Evolutionary conservation across 2,888 invertebrate genomes (phyloP), one percentile per base, ranked within the genome.

Genomic region (Tetheella fluctuosa): DNA sequence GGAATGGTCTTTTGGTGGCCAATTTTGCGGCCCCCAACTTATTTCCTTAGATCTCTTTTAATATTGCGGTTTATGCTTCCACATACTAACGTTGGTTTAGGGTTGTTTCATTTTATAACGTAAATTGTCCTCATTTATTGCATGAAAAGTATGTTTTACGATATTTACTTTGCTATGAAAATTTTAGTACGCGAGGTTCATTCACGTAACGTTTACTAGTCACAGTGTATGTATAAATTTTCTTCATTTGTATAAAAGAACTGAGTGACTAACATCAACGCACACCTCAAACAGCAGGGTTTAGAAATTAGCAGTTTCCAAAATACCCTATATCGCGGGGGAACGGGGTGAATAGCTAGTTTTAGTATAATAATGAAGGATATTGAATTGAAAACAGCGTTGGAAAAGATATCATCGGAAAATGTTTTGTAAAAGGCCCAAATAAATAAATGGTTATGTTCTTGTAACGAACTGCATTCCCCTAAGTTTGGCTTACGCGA

Each of bases 41-140:
- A 85, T 86, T 85, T 87, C 80, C 86, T 88, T 84, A 82, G 81
- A 84, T 84, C 81, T 84, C 80, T 80, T 83, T 84, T 86, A 85
- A 86, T 84, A 85, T 76, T 74, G 74, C 78, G 74, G 74, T 80
- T 75, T 75, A 77, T 34, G 55, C 55, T 55, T 34, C 55, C 23
- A 23, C 23, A 2, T 34, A 34, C 5, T 4, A 39, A 13, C 20
- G 55, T 64, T 62, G 52, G 69, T 71, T 70, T 39, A 64, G 73
- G 73, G 74, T 71, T 62, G 59, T 74, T 76, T 70, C n/a, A 64
- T 73, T 67, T 70, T 71, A 69, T 70, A 62, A 72, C 65, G 62
- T 69, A 68, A 71, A 74, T 62, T 58, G 64, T 67, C 70, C 67
- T 59, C 60, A 70, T 71, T 65, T 28, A 3, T 64, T 54, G 54